Evolutionary conservation across 2,888 invertebrate species (phyloP).

Genomic region (Calameuta pallipes): DNA sequence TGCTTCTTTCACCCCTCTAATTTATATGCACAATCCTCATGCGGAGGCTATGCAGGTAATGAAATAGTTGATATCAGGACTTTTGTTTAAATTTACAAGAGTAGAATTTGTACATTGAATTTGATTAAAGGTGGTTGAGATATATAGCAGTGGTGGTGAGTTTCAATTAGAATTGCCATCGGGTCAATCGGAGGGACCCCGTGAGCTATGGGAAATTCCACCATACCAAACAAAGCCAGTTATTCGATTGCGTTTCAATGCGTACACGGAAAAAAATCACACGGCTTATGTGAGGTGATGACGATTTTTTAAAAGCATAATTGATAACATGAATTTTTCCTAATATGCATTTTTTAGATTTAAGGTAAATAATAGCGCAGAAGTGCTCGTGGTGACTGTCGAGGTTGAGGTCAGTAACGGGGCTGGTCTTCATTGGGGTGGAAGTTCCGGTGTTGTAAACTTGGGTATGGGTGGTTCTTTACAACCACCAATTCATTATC

Average conservation of each 20-base stretch:
- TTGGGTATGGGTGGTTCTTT: slow-evolving; percentile 84
- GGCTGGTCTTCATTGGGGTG: slow-evolving; percentile 82
- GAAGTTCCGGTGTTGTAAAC: slow-evolving; percentile 77
- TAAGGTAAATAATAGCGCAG: slow-evolving; percentile 75
- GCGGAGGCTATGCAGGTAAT: slow-evolving; percentile 84
- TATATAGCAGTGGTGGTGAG: slow-evolving; percentile 89
- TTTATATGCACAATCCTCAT: slow-evolving; percentile 96
- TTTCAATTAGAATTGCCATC: slow-evolving; percentile 88
- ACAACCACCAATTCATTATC: slow-evolving; percentile 74
- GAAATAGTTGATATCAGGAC: background rate
- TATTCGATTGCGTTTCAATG: slow-evolving; percentile 86
- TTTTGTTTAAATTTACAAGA: slow-evolving; percentile 5
- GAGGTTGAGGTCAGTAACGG: slow-evolving; percentile 81
- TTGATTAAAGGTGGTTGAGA: slow-evolving; percentile 75
- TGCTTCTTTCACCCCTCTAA: slow-evolving; percentile 88
- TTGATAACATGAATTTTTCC: background rate
- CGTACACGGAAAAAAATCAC: slow-evolving; percentile 81
- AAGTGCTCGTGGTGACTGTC: slow-evolving; percentile 82
- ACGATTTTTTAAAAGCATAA: background rate
- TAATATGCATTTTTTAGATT: slow-evolving; percentile 68
- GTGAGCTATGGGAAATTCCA: slow-evolving; percentile 89
- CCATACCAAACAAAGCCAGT: slow-evolving; percentile 89
- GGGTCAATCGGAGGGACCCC: slow-evolving; percentile 82
- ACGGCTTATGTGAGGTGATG: slow-evolving; percentile 82
- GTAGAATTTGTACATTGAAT: background rate